Evolutionary conservation across 35 echinoderm and acorn worm genomes (phyloP).

Genomic region (Apostichopus californicus): DNA sequence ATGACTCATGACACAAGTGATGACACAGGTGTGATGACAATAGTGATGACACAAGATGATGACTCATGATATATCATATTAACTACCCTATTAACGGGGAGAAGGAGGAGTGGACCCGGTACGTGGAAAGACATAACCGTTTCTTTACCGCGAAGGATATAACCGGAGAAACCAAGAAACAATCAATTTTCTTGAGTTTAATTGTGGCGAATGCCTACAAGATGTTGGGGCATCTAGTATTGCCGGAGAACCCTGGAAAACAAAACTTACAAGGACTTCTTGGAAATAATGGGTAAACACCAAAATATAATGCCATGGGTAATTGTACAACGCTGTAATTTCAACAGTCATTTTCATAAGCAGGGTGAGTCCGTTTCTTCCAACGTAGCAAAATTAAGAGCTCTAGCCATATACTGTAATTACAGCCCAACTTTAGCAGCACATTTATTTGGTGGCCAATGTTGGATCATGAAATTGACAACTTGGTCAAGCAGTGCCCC

Average conservation of each 20-base stretch:
- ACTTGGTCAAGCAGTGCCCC: slow-evolving; percentile 4
- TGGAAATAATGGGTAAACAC: slow-evolving; percentile 47
- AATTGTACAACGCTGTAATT: slow-evolving; percentile 61
- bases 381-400: slow-evolving; percentile 21
- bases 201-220: slow-evolving; percentile 44
- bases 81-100: not conserved
- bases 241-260: slow-evolving; percentile 46
- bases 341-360: slow-evolving; percentile 48
- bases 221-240: slow-evolving; percentile 29
- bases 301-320: slow-evolving; percentile 31
- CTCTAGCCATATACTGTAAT: slow-evolving; percentile 46
- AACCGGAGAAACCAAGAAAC: slow-evolving; percentile 15
- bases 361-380: slow-evolving; percentile 55
- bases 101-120: slow-evolving; percentile 20
- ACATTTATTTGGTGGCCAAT: slow-evolving; percentile 63
- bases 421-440: not conserved
- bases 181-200: slow-evolving; percentile 9
- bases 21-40: no score
- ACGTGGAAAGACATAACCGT: slow-evolving; percentile 39
- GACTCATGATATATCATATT: no score
- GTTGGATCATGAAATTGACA: slow-evolving; percentile 52
- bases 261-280: slow-evolving; percentile 44
- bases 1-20: no score
- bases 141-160: slow-evolving; percentile 73
- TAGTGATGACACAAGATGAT: no score